These are phyloP conservation scores for Mungos mungo DNA, from an alignment of 2,113 vertebrate species.

Conservation along the genomic window DNA sequence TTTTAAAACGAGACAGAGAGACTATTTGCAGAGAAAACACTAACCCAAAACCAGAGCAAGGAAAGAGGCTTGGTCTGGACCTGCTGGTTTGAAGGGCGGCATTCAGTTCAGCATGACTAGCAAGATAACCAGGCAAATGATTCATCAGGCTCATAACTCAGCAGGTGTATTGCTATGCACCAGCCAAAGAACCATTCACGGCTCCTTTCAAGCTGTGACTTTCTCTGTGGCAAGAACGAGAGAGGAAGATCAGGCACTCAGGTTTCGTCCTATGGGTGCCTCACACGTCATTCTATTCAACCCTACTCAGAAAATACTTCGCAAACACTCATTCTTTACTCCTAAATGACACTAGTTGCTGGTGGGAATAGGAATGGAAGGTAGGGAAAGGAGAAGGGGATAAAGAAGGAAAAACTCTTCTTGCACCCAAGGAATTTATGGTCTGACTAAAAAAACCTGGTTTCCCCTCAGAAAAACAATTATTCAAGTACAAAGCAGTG, in stretches of 20 bases:
- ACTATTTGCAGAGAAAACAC: slow-evolving; percentile 53
- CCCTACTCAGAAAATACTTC: background rate
- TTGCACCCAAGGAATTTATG: background rate
- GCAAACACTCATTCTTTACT: background rate
- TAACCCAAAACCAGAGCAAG: background rate
- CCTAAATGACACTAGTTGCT: background rate
- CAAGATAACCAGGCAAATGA: slow-evolving; percentile 59
- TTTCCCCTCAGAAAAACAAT: background rate
- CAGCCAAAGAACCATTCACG: slow-evolving; percentile 71
- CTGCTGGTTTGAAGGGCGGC: slow-evolving; percentile 42
- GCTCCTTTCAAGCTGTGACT: slow-evolving; percentile 82
- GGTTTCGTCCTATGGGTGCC: slow-evolving; percentile 65
- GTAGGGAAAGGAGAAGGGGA: background rate
- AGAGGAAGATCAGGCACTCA: slow-evolving; percentile 58
- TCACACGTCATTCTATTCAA: slow-evolving; percentile 40
- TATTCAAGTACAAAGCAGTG: background rate
- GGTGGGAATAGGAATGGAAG: background rate
- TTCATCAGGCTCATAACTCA: slow-evolving; percentile 60
- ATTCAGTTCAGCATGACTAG: slow-evolving; percentile 64
- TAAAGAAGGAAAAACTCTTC: background rate
- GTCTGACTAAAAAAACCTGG: background rate
- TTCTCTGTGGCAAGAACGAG: slow-evolving; percentile 77
- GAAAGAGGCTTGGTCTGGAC: slow-evolving; percentile 51
- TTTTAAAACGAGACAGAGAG: background rate
- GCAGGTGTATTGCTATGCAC: slow-evolving; percentile 60